Base-by-base conservation (phyloP, 2,797 vertebrate species). In the Alectoris magna region DNA sequence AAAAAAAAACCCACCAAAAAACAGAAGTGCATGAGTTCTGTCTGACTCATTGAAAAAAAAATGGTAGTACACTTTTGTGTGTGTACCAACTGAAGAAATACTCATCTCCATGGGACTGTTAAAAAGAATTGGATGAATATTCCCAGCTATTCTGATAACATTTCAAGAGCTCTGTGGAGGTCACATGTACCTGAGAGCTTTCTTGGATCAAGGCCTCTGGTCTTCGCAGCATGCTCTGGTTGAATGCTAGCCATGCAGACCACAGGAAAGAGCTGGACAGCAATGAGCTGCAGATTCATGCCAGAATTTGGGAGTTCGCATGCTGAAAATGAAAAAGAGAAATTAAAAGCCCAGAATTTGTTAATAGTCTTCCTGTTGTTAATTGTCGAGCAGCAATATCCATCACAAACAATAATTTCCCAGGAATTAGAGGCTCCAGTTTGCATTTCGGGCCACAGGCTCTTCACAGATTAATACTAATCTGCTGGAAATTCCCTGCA, bases 341-440 rank as follows among this genome's bases (percentile, higher is more conserved):
- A 79, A 83, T 89, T 53, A 78, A 92, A 93, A 84, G 56, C 51
- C 39, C 46, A 76, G 39, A 31, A 9, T 88, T 93, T 90, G 87
- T 4, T 4, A 68, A 84, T 68, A 41, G 62, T 66, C 41, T 86
- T 85, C 63, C 34, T 88, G 80, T 70, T 87, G 60, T 96, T 96
- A 95, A 90, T 97, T 95, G 62, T 93, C 92, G 66, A 95, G 78
- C 56, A 96, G 80, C 87, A 96, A 89, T 92, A 94, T 51, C 38
- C 53, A 77, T 82, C 74, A 90, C 74, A 91, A 84, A 51, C 93
- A 95, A 90, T 85, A 84, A 90, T 90, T 96, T 96, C 93, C 93
- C 59, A 66, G 63, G 88, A 94, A 92, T 95, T 96, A 94, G 88
- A 96, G 81, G 86, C 53, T 88, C 81, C 63, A 78, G 60, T 66